Evolutionary conservation across 30 jellyfish, hydroid and myxozoan species (phyloP).

Genomic region (Hydra vulgaris): DNA sequence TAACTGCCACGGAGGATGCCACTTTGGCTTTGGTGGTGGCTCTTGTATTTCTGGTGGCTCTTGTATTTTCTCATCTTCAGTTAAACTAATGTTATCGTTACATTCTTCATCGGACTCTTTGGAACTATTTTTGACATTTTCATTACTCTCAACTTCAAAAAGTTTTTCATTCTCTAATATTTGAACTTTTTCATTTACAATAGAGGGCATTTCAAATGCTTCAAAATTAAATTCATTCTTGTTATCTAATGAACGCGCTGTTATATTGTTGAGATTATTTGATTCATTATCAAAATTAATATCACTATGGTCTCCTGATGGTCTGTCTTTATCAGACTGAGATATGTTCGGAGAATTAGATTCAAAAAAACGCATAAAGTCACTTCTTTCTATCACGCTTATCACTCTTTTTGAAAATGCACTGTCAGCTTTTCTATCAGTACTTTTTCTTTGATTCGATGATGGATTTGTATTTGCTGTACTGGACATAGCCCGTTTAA

Average conservation of each 20-base stretch:
- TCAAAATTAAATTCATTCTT: neutral
- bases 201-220: neutral
- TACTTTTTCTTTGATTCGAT: constrained; percentile 2
- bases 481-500: constrained; percentile 1
- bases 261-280: neutral
- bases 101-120: neutral
- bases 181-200: neutral
- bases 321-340: neutral
- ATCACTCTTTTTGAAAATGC: neutral
- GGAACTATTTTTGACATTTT: neutral
- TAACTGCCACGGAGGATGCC: constrained; percentile 99
- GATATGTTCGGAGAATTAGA: neutral
- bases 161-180: neutral
- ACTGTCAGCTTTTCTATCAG: neutral
- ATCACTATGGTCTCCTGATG: neutral
- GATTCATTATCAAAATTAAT: neutral
- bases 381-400: neutral
- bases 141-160: neutral
- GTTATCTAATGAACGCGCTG: neutral
- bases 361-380: neutral
- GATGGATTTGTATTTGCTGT: neutral
- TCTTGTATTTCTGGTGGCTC: neutral
- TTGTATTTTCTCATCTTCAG: neutral
- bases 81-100: neutral
- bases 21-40: constrained; percentile 47